Base-by-base conservation (phyloP, 2,888 invertebrate genomes). In the Tenodera sinensis region DNA sequence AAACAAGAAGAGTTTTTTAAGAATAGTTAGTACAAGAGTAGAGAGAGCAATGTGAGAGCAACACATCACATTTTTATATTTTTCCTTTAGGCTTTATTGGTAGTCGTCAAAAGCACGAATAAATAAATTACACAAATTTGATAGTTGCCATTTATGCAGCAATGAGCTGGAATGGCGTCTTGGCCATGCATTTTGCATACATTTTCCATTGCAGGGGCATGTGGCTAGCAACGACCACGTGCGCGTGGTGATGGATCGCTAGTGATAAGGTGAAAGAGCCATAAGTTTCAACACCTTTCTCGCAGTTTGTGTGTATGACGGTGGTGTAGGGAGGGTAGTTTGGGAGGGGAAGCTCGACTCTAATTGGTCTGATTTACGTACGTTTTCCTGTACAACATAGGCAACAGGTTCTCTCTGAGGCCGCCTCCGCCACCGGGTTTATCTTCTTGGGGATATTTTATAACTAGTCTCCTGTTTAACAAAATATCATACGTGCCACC, bases 341-440 rank as follows among this genome's bases (percentile, higher is more conserved):
- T 42, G 85, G 30, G 81, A 81, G 86, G 86, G 30, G 86, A 81
- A 86, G 82, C 87, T 34, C 87, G 82, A 87, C 87, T 87, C 87
- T 87, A 87, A 87, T 87, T 87, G 87, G 87, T 83, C 87, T 87
- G 87, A 87, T 87, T 87, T 87, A 87, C 87, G 87, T 87, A 87
- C 87, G 87, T 87, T 87, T 83, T 87, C 83, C 87, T 87, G 82
- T 87, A 87, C 87, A 87, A 87, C 83, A 83, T 87, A 87, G 83
- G 87, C 87, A 87, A 87, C 87, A 87, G 87, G 87, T 87, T 81
- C 82, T 87, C n/a, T 28, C 27, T 42, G 71, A 25, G 28, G 15
- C 85, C 85, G 34, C 42, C 42, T 85, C 42, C 71, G 27, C 86
- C 71, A 28, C 28, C 87, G 30, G 83, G 87, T 42, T 87, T 87